These are phyloP conservation scores for Liposcelis brunnea DNA, from an alignment of 2,888 invertebrate genomes.

Conservation along the genomic window DNA sequence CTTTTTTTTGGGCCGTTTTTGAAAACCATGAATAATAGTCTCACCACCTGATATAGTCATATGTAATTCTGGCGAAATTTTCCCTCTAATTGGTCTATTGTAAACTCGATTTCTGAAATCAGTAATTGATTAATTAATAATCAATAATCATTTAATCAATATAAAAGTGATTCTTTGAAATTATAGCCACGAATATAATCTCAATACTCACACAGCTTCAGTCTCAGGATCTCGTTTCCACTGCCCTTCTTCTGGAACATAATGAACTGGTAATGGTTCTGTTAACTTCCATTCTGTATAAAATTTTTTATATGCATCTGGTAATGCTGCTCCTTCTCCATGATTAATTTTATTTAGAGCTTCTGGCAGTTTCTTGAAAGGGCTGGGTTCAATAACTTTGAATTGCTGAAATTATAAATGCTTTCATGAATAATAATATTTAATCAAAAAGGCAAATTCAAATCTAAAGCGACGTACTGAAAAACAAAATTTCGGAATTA, in stretches of 20 bases:
- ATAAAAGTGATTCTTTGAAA: slow-evolving; percentile 4
- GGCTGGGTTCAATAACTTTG: too few relatives aligned
- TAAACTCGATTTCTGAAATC: slow-evolving; percentile 42
- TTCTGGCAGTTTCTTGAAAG: too few relatives aligned
- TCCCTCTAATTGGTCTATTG: slow-evolving; percentile 56
- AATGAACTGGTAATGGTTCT: slow-evolving; percentile 43
- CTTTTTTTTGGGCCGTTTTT: slow-evolving; percentile 47
- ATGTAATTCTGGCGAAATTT: slow-evolving; percentile 61
- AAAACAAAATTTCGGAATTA: too few relatives aligned
- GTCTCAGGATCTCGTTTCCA: slow-evolving; percentile 56
- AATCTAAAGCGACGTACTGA: too few relatives aligned
- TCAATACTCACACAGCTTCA: slow-evolving; percentile 43
- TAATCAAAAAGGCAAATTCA: too few relatives aligned
- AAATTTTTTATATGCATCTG: slow-evolving; percentile 70
- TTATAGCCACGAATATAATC: slow-evolving; percentile 4
- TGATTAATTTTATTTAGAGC: too few relatives aligned
- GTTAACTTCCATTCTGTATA: slow-evolving; percentile 66
- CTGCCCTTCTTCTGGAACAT: slow-evolving; percentile 51
- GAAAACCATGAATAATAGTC: slow-evolving; percentile 75
- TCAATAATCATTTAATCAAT: background rate
- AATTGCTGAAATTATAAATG: too few relatives aligned
- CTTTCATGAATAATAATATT: too few relatives aligned
- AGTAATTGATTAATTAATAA: background rate
- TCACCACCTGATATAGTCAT: slow-evolving; percentile 95
- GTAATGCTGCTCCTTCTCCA: slow-evolving; percentile 39